These are phyloP conservation scores for Theristicus caerulescens DNA, from an alignment of 2,113 vertebrate genomes.

Conservation along the genomic window DNA sequence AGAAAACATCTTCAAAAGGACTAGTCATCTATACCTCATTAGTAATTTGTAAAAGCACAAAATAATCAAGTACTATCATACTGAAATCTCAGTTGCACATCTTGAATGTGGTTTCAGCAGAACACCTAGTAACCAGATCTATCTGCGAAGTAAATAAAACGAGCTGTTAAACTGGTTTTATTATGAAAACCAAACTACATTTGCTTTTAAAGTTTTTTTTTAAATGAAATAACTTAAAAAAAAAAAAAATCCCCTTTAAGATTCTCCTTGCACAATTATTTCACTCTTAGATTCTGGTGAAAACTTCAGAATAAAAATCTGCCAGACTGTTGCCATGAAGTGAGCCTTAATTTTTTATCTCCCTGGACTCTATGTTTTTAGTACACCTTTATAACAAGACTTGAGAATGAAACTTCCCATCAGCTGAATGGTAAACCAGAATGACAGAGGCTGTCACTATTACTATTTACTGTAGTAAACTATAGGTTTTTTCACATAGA, in stretches of 20 bases:
- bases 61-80: background rate
- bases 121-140: background rate
- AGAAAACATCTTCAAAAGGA: background rate
- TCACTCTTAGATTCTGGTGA: background rate
- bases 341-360: background rate
- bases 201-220: background rate
- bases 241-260: background rate
- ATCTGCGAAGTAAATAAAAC: background rate
- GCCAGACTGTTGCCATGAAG: background rate
- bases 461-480: background rate
- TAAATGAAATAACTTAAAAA: background rate
- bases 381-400: background rate
- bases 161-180: background rate
- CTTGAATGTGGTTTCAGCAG: background rate
- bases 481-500: background rate
- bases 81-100: background rate
- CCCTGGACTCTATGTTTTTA: background rate
- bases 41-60: background rate
- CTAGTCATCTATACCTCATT: background rate
- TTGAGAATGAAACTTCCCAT: background rate
- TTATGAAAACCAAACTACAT: background rate
- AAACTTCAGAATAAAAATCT: background rate
- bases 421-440: background rate
- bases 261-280: background rate
- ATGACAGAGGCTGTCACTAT: background rate